Conservation (phyloP, 2,113 vertebrate genomes). For the Podocnemis expansa region DNA sequence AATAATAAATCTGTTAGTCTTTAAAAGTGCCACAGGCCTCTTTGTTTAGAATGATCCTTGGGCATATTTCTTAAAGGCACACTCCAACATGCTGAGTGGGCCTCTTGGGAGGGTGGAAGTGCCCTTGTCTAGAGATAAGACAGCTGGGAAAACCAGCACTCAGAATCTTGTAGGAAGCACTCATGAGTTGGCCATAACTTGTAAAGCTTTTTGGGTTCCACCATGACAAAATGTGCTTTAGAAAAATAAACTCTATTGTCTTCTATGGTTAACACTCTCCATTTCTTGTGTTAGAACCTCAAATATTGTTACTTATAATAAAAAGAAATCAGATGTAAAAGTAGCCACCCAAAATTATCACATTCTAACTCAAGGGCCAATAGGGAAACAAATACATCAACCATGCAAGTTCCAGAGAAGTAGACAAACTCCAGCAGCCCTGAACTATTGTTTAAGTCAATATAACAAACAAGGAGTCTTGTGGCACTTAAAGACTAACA, state of each 20-base stretch:
- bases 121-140: neutral
- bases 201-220: neutral
- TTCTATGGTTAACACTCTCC: neutral
- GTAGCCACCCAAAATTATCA: neutral
- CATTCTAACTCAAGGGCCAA: neutral
- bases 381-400: neutral
- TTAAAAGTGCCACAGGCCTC: too few species aligned
- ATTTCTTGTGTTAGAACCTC: neutral
- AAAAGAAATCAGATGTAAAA: neutral
- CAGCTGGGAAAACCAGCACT: slow-evolving; percentile 10
- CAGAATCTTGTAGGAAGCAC: neutral
- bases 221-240: neutral
- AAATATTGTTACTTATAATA: neutral
- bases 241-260: neutral
- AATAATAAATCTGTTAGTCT: too few species aligned
- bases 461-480: too few species aligned
- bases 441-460: neutral
- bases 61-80: neutral
- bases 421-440: neutral
- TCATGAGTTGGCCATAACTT: neutral
- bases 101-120: slow-evolving; percentile 2
- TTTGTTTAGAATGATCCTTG: neutral
- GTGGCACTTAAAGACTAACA: too few species aligned
- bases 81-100: neutral
- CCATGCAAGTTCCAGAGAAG: neutral